A percentile compares a stretch with the other conserved stretches of the same genome.
phyloP scores from a whole-genome alignment of 2,113 vertebrate species.

The Mormyrus lacerda region DNA sequence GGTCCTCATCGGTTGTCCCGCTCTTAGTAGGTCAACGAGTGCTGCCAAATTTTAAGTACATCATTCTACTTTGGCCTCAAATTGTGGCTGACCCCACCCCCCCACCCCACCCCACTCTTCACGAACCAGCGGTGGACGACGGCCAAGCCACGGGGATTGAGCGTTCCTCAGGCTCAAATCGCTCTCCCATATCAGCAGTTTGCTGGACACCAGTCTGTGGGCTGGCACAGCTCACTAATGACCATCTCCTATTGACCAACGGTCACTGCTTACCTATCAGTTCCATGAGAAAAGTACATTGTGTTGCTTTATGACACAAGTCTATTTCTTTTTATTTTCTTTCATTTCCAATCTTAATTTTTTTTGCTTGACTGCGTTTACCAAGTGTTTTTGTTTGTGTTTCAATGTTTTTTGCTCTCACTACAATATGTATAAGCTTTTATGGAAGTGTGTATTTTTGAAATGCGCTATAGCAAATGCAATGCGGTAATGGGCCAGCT shows the following conservation, averaged over 20 bases:
- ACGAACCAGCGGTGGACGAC: not conserved
- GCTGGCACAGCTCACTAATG: not conserved
- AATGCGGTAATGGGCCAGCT: not conserved
- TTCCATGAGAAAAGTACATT: not conserved
- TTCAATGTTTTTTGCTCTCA: not conserved
- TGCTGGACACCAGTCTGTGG: not conserved
- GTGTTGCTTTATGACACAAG: not conserved
- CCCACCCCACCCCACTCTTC: not conserved
- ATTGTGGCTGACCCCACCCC: not conserved
- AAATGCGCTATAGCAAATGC: not conserved
- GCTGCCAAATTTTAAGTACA: constrained; percentile 3
- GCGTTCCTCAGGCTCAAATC: not conserved
- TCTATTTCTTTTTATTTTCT: not conserved
- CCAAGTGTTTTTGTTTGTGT: too few species aligned
- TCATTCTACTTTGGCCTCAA: not conserved
- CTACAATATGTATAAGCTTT: not conserved
- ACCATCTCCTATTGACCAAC: not conserved
- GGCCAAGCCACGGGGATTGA: not conserved
- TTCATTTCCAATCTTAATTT: not conserved
- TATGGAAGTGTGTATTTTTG: not conserved
- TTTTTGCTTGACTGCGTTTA: not conserved
- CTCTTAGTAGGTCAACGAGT: not conserved
- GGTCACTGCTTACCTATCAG: not conserved
- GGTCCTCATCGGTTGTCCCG: not conserved
- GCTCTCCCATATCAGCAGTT: not conserved